Percentiles rank a stretch among this genome's conserved stretches.
These are phyloP conservation scores for Agrypnia vestita DNA, from an alignment of 1,140 invertebrate species.

Conservation along the genomic window DNA sequence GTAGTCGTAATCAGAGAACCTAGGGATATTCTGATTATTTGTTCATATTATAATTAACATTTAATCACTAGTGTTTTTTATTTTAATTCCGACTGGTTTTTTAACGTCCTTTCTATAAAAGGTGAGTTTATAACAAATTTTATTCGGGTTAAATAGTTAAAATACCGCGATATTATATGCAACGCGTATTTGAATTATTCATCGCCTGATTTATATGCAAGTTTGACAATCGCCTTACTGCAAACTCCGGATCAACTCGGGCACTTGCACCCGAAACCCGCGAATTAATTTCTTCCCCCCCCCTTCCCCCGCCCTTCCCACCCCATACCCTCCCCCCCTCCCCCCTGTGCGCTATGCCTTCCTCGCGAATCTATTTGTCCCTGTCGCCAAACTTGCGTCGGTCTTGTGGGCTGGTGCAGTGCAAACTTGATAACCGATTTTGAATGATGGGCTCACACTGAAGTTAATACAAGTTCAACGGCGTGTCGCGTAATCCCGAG, in stretches of 20 bases:
- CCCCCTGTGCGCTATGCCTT: background rate
- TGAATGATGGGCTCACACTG: slow-evolving; percentile 13
- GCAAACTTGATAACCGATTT: slow-evolving; percentile 34
- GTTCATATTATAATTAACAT: no score
- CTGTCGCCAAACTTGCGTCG: background rate
- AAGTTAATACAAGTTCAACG: slow-evolving; percentile 10
- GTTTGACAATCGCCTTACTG: slow-evolving; percentile 7
- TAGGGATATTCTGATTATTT: no score
- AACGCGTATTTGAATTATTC: background rate
- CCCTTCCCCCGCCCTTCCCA: background rate
- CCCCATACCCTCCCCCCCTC: background rate
- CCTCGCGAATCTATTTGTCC: slow-evolving; percentile 1
- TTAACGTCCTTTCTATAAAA: background rate
- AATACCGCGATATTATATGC: no score
- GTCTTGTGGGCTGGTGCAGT: slow-evolving; percentile 1
- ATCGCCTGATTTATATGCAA: background rate
- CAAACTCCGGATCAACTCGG: slow-evolving; percentile 1
- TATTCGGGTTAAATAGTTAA: no score
- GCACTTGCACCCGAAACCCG: background rate
- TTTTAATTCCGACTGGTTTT: background rate
- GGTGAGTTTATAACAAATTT: no score
- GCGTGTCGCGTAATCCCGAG: background rate
- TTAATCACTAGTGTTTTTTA: background rate
- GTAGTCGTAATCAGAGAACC: no score
- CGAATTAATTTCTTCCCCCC: background rate